Conservation (phyloP, 2,888 invertebrate genomes). For the Liopterus haemorrhoidalis region DNA sequence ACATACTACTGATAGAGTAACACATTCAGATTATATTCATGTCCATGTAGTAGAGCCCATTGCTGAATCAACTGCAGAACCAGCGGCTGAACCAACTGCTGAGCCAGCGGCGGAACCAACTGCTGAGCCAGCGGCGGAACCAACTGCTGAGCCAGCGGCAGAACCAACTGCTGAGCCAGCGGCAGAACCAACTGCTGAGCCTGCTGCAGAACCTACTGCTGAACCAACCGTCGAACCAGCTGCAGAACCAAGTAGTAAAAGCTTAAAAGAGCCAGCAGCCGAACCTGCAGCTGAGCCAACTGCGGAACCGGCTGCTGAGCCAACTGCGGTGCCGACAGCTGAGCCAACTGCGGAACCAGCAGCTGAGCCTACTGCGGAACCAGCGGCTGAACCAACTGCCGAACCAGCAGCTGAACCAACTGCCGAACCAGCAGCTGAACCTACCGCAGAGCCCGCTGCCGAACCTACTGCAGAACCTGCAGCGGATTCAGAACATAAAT, state of each 20-base stretch:
- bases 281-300: conserved; percentile 36
- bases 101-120: conserved; percentile 32
- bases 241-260: conserved; percentile 27
- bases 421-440: conserved; percentile 28
- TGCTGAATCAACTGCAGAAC: conserved; percentile 34
- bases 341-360: conserved; percentile 19
- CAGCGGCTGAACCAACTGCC: conserved; percentile 35
- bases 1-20: conserved; percentile 44
- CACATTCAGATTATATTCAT: conserved; percentile 48
- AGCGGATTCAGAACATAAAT: conserved; percentile 33
- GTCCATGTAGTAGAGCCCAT: conserved; percentile 43
- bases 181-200: conserved; percentile 34
- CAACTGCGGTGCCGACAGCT: conserved; percentile 35
- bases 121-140: conserved; percentile 35
- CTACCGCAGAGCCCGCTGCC: conserved; percentile 34
- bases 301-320: conserved; percentile 35
- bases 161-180: conserved; percentile 32
- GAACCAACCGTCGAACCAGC: conserved; percentile 21
- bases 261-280: conserved; percentile 30
- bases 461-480: conserved; percentile 34
- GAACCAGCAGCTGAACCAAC: conserved; percentile 26
- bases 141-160: conserved; percentile 28
- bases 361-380: conserved; percentile 19
- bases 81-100: conserved; percentile 28
- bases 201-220: conserved; percentile 31